Base-by-base conservation (phyloP, 1,140 invertebrate species). In the Sminthurinus signatus region DNA sequence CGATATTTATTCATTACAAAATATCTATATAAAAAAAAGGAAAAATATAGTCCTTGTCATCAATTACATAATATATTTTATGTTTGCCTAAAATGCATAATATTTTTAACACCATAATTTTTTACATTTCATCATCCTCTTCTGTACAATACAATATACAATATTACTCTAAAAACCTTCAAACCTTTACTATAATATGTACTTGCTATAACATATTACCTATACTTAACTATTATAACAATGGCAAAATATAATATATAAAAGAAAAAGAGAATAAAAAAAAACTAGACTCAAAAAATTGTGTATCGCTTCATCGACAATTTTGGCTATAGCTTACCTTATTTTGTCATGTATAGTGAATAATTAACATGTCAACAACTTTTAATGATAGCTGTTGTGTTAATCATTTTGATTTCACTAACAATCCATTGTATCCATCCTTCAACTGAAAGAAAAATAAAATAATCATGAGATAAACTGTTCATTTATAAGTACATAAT, bases 31-130 rank as follows among this genome's bases (percentile, higher is more conserved):
- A n/a, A 36, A 17, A 48, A 36, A 17, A 19, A 1, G 39, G 12
- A 31, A 1, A 8, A 19, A 21, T 14, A 28, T 32, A 27, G 28
- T 43, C 60, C 64, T 57, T 58, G 60, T 65, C 64, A 48, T 39
- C 57, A 58, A 32, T 42, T 58, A 50, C 46, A 48, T 51, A 44
- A 31, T 28, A 43, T 32, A 48, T 19, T 42, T 56, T 64, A 63
- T 29, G 10, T 57, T 23, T 50, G 31, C 62, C 31, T 27, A 29
- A 36, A 57, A 23, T 56, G 52, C 27, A 25, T 54, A 19, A 39
- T 42, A 21, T 50, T 39, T n/a, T n/a, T n/a, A n/a, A n/a, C n/a
- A n/a, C n/a, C n/a, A n/a, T n/a, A n/a, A n/a, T n/a, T n/a, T n/a
- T n/a, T n/a, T n/a, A n/a, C n/a, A n/a, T n/a, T n/a, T n/a, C n/a